Evolutionary conservation across 1,140 invertebrate genomes (phyloP).

Genomic region (Papilio glaucus): DNA sequence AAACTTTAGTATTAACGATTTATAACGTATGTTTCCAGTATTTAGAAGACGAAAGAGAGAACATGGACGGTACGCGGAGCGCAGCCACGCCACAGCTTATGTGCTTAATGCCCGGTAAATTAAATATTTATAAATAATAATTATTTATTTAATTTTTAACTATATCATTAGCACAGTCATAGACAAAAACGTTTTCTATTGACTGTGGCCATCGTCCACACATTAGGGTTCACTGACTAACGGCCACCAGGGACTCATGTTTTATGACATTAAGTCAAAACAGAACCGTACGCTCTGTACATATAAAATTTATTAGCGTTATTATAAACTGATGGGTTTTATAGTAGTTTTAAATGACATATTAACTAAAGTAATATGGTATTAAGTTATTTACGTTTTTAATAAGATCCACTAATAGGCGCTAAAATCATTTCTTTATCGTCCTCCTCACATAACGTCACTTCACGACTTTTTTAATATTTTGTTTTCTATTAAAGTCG

Average conservation of each 20-base stretch:
- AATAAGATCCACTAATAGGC: background rate
- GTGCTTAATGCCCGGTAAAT: conserved; percentile 81
- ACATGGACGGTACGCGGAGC: conserved; percentile 73
- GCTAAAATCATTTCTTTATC: background rate
- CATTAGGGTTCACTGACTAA: no score
- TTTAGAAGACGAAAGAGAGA: conserved; percentile 78
- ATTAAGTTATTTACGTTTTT: background rate
- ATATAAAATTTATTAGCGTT: background rate
- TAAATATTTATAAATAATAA: background rate
- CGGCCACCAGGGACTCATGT: no score
- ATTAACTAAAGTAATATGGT: background rate
- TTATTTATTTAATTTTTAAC: background rate
- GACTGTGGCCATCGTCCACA: no score
- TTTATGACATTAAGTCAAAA: no score
- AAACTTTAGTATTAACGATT: background rate
- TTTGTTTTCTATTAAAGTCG: no score
- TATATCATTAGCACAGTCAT: no score
- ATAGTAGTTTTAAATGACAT: background rate
- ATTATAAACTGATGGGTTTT: background rate
- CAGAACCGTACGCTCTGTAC: no score
- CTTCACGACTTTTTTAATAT: background rate
- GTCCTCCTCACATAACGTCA: background rate
- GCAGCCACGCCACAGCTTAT: conserved; percentile 78
- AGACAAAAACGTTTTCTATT: no score
- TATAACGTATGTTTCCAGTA: conserved; percentile 64